Percentiles rank a stretch among this genome's conserved stretches.
Conservation (phyloP, 1,140 invertebrate species). For the Drosophila ambigua region DNA sequence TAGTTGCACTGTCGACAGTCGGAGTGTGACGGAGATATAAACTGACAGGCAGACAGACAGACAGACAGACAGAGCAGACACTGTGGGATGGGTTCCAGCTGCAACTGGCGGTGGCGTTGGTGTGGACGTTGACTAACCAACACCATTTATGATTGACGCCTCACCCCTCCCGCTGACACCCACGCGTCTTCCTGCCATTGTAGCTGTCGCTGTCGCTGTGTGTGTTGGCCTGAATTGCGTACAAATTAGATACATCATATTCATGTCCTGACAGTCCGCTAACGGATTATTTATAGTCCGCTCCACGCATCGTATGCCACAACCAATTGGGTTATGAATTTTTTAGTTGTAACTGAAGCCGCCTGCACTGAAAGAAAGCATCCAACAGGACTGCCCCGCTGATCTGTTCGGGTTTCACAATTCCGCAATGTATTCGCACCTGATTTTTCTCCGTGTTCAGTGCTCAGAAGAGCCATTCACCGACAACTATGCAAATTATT, state of each 20-base stretch:
- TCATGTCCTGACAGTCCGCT: constrained; percentile 42
- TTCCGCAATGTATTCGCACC: no score
- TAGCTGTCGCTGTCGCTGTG: not conserved
- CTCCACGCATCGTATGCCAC: constrained; percentile 20
- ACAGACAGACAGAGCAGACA: constrained; percentile 22
- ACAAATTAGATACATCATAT: constrained; percentile 68
- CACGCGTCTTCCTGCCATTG: constrained; percentile 5
- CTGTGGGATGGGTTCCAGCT: constrained; percentile 4
- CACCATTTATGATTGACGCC: constrained; percentile 63
- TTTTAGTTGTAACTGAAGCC: constrained; percentile 35
- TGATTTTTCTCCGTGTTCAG: constrained; percentile 10
- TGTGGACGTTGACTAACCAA: not conserved
- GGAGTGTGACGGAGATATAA: constrained; percentile 39
- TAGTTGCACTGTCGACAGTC: constrained; percentile 54
- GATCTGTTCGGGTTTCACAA: no score
- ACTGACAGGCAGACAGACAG: constrained; percentile 34
- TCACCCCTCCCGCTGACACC: constrained; percentile 13
- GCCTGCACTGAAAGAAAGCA: no score
- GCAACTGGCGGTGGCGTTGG: not conserved
- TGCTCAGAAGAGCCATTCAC: not conserved
- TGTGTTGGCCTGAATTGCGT: constrained; percentile 31
- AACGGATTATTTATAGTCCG: constrained; percentile 34
- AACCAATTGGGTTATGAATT: constrained; percentile 66
- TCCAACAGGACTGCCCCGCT: no score
- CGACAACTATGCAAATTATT: constrained; percentile 68